Base-by-base conservation (phyloP, 2,113 vertebrate species). In the Pseudonaja textilis region DNA sequence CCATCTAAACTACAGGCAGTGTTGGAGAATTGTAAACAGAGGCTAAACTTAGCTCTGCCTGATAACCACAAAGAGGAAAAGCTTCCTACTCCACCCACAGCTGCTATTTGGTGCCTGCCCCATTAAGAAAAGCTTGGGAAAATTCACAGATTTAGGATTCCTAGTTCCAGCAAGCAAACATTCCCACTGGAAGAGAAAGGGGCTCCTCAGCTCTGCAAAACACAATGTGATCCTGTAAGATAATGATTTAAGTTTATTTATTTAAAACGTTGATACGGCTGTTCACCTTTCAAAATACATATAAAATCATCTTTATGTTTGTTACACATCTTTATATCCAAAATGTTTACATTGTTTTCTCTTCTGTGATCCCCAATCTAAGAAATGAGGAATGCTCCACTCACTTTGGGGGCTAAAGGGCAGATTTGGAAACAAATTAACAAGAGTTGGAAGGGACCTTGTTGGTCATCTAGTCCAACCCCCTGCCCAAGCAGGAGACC, bases 71-170 rank as follows among this genome's bases (percentile, higher is more conserved):
- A 57, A 92, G 47, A 94, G 55, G 47, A 88, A 29, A 93, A 94
- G 81, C 20, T 50, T 14, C 16, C 42, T 34, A 88, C 91, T 55
- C 26, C 56, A 1, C 16, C 14, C 90, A 59, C 18, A 0, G 18
- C 69, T 5, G 20, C 89, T 59, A 64, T 89, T 85, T 52, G 34
- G 20, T 3, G 85, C 57, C 57, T 81, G 92, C 29, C 74, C 89
- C 59, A 39, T n/a, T 45, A 92, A 90, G 59, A 4, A 88, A 94
- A 92, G 94, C 39, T 22, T 92, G 89, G 45, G 52, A 56, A 92
- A 94, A 93, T 74, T 5, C 1, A 34, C 59, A 92, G 34, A 39
- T 29, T 0, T 89, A n/a, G 64, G 26, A 94, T 12, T 90, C 56
- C 23, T 9, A n/a, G 93, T 92, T 92, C 39, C 4, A 54, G n/a